These are phyloP conservation scores for Aleiodes sp. DNA, from an alignment of 1,140 invertebrate species.

Conservation along the genomic window DNA sequence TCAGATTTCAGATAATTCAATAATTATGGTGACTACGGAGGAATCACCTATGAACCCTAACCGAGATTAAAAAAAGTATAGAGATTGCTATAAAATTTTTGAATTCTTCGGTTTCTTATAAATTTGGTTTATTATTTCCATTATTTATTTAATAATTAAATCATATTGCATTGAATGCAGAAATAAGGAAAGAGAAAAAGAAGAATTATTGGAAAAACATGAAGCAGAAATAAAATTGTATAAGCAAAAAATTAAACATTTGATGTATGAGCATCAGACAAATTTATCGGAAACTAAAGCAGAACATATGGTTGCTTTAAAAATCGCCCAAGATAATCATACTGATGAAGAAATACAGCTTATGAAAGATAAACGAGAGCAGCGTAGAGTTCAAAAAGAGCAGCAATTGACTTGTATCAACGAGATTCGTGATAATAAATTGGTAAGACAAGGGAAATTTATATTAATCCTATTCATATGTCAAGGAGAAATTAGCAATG, in stretches of 20 bases:
- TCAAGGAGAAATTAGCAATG: constrained; percentile 8
- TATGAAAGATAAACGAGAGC: constrained; percentile 79
- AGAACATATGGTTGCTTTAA: constrained; percentile 79
- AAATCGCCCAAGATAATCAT: constrained; percentile 79
- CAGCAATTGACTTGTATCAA: constrained; percentile 75
- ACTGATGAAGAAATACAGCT: constrained; percentile 79
- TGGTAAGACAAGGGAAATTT: constrained; percentile 61
- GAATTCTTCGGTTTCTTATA: no score
- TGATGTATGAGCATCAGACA: constrained; percentile 91
- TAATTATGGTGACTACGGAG: background rate
- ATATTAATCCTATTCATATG: constrained; percentile 1
- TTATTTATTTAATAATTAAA: no score
- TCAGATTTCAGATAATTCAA: constrained; percentile 31
- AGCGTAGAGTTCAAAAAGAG: constrained; percentile 80
- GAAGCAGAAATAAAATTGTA: constrained; percentile 87
- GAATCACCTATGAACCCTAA: no score
- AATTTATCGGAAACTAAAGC: constrained; percentile 81
- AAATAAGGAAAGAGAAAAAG: constrained; percentile 88
- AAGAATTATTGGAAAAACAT: constrained; percentile 86
- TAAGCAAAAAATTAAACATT: constrained; percentile 92
- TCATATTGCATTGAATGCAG: constrained; percentile 21
- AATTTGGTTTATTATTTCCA: no score
- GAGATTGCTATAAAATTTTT: no score
- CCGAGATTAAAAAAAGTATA: no score
- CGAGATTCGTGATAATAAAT: constrained; percentile 71